Percentiles rank a stretch among this genome's conserved stretches.
Evolutionary conservation across 35 echinoderm and acorn worm genomes (phyloP).

Genomic region (Hemicentrotus pulcherrimus): DNA sequence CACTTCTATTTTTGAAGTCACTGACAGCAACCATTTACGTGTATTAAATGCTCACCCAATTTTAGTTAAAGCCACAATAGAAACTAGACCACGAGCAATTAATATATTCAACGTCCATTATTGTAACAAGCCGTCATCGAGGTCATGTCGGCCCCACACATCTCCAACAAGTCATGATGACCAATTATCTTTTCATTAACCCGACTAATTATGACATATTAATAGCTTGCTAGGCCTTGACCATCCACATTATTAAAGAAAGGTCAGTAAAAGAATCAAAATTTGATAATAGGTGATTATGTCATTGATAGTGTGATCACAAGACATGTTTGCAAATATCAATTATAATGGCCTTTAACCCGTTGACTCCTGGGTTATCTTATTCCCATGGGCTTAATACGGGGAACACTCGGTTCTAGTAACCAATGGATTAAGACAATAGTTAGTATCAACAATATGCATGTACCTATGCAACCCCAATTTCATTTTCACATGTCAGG

Average conservation of each 20-base stretch:
- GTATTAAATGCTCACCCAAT: background rate
- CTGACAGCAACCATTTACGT: background rate
- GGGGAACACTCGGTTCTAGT: too few relatives aligned
- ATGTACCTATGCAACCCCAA: too few relatives aligned
- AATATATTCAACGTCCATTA: background rate
- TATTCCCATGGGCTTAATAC: too few relatives aligned
- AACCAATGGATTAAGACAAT: too few relatives aligned
- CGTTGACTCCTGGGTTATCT: too few relatives aligned
- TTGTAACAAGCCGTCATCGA: background rate
- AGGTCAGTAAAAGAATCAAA: background rate
- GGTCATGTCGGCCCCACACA: background rate
- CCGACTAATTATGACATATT: conserved; percentile 3
- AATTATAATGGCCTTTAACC: too few relatives aligned
- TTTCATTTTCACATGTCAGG: too few relatives aligned
- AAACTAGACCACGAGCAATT: background rate
- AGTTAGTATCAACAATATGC: too few relatives aligned
- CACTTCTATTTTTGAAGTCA: background rate
- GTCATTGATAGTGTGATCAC: too few relatives aligned
- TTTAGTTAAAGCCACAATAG: background rate
- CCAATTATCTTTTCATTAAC: background rate
- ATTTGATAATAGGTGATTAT: background rate
- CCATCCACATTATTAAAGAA: background rate
- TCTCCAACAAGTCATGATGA: background rate
- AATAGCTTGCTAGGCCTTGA: background rate
- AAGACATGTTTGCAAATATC: too few relatives aligned